A percentile compares a stretch with the other conserved stretches of the same genome.
These are phyloP conservation scores for Acrocephalus arundinaceus DNA, from an alignment of 2,113 vertebrate species.

Conservation along the genomic window DNA sequence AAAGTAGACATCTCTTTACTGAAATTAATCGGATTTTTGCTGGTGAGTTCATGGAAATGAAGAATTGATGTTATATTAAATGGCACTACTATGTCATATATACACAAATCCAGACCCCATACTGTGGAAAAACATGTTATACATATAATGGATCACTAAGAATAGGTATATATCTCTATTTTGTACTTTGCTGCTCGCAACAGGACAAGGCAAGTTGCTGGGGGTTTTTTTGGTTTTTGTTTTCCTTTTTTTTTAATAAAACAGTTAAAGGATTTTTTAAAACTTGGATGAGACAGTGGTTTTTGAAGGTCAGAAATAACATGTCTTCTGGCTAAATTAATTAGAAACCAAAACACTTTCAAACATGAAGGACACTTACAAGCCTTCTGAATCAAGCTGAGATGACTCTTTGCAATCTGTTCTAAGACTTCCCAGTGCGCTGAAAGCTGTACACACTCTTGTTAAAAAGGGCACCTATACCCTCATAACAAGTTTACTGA, in stretches of 20 bases:
- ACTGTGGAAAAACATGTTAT: background rate
- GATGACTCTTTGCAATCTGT: conserved; percentile 44
- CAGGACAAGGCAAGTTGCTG: background rate
- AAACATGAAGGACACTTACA: conserved; percentile 25
- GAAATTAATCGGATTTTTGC: conserved; percentile 29
- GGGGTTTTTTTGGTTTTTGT: background rate
- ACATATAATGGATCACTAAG: background rate
- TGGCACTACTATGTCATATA: background rate
- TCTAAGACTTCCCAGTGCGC: background rate
- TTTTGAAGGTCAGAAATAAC: conserved; percentile 48
- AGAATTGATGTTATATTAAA: background rate
- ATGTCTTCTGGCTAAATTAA: conserved; percentile 47
- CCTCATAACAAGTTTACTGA: background rate
- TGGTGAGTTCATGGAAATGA: background rate
- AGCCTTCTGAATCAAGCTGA: conserved; percentile 43
- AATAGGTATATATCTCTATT: background rate
- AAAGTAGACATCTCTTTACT: background rate
- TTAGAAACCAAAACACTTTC: conserved; percentile 34
- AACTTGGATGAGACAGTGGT: background rate
- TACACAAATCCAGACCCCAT: background rate
- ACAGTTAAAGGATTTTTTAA: background rate
- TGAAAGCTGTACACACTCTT: conserved; percentile 14
- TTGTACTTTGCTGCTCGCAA: background rate
- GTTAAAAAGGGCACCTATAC: background rate
- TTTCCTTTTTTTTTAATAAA: background rate